Base-by-base conservation (phyloP, 2,888 invertebrate species). In the Drosophila nr. perissopoda region DNA sequence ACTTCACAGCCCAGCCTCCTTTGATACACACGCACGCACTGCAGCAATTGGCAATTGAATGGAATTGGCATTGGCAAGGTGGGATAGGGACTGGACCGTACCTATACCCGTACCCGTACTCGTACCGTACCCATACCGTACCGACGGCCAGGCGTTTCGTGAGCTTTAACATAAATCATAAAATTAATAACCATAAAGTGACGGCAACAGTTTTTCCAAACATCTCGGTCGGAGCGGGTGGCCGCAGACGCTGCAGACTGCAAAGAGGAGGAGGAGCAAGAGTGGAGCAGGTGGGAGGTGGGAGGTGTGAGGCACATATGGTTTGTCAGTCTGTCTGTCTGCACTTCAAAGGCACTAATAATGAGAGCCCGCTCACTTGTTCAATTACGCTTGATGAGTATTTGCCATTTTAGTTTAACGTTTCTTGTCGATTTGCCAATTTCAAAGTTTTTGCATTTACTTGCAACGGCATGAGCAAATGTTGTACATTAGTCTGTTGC, bases 121-220 rank as follows among this genome's bases (percentile, higher is more conserved):
- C 16, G 31, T 33, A 46, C 46, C 31, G 49, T 54, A 54, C 21
- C 25, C 54, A 10, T 25, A 40, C 40, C 46, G 36, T 40, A 48
- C 42, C 31, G 59, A 18, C 53, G 60, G 46, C 58, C 71, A 83
- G 86, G 88, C 80, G 76, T 83, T 83, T 81, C 86, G 86, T 90
- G 89, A 85, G 88, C 88, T 83, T 89, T 84, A 85, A 90, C 91
- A 92, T 92, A 92, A 92, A 92, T 92, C 92, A 92, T 92, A 92
- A 92, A 92, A 92, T 91, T 92, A 92, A 91, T 91, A 91, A 91
- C 92, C 91, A 91, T 91, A 91, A 92, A 91, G 90, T 91, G 91
- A 91, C 91, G 91, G 92, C 90, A 84, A 74, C 85, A 88, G 84
- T 81, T 89, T 85, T 79, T 79, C 83, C 78, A 86, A 86, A 69